Evolutionary conservation across 2,797 vertebrate genomes (phyloP).

Genomic region (Alauda arvensis): DNA sequence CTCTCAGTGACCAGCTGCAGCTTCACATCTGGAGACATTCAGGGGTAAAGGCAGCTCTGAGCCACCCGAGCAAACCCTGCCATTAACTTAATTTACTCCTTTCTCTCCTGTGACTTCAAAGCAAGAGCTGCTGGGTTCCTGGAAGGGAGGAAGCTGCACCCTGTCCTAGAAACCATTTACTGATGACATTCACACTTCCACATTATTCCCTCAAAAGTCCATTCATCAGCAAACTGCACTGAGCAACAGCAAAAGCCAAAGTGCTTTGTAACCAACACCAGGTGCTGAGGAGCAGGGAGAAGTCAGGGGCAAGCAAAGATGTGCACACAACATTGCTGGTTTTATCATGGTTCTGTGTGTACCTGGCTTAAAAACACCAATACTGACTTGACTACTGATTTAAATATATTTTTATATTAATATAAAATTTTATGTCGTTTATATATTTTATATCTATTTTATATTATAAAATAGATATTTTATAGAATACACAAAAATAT

Average conservation of each 20-base stretch:
- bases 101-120: background rate
- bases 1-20: background rate
- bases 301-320: too few species aligned
- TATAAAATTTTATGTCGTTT: too few species aligned
- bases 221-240: background rate
- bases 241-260: background rate
- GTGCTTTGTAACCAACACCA: background rate
- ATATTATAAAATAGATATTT: too few species aligned
- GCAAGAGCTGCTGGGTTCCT: background rate
- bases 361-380: background rate
- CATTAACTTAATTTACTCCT: background rate
- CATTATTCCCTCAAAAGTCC: background rate
- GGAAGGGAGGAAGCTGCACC: background rate
- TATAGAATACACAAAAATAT: too few species aligned
- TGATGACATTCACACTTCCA: background rate
- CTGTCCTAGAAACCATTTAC: background rate
- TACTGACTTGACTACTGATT: too few species aligned
- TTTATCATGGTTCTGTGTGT: background rate
- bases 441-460: too few species aligned
- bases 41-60: background rate
- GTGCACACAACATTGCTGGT: background rate
- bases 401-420: background rate
- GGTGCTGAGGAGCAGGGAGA: background rate
- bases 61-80: background rate
- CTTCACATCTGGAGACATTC: background rate